Base-by-base conservation (phyloP, 2,113 vertebrate species). In the Catharus minimus region DNA sequence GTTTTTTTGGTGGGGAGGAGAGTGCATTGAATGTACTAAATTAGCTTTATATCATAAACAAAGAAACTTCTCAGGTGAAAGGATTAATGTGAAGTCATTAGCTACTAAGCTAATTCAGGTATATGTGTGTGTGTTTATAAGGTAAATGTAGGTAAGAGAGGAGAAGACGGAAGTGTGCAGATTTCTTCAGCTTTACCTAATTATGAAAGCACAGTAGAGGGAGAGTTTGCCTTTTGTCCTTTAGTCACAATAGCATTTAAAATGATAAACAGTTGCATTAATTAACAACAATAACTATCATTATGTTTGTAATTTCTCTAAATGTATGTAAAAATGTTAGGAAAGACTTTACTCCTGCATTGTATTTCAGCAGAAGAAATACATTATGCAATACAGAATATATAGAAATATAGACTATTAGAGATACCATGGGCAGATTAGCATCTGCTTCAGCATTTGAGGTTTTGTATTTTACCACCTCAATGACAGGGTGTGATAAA, bases 61-160 rank as follows among this genome's bases (percentile, higher is more conserved):
- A 85, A 90, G 38, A 74, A 88, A 27, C 9, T 61, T 89, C 67
- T 71, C 53, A 77, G 21, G 24, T 87, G 39, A 49, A 66, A 90
- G n/a, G 28, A 92, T 95, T 92, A 93, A 86, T 17, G 38, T 79
- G 27, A 33, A 95, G 62, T 71, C 27, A 77, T 73, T 87, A 64
- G 8, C 32, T 73, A 87, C 43, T 61, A 88, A 56, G 10, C 8
- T 41, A 56, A 61, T 74, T 85, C 39, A 58, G 38, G 21, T 50
- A 10, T 41, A 3, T 17, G 4, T 58, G 4, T 7, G 13, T 30
- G 9, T 44, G 4, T 44, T 4, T 53, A 13, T 61, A 61, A 61
- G 67, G 52, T 52, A 77, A 71, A 68, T 55, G 3, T n/a, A 32
- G 5, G 5, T 11, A 55, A 38, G 11, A 56, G 2, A 32, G 14